Conservation (phyloP, 2,797 vertebrate genomes). For the Syngnathus rostellatus region DNA sequence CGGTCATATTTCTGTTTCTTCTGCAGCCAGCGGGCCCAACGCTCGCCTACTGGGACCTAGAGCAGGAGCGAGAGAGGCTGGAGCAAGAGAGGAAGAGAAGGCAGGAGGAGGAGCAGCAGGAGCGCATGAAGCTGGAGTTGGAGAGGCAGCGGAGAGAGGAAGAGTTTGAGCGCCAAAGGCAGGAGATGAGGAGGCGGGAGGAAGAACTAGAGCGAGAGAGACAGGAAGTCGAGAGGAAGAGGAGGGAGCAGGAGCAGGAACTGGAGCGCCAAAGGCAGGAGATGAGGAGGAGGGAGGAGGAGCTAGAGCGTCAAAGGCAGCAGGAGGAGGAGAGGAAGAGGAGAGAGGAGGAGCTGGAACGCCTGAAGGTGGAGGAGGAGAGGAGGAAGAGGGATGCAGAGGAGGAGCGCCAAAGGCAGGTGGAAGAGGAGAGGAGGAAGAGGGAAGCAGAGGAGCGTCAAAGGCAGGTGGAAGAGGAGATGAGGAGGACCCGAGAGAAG, state of each 20-base stretch:
- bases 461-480: slow-evolving; percentile 14
- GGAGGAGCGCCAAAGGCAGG: slow-evolving; percentile 31
- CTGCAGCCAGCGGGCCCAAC: neutral
- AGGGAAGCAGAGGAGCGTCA: slow-evolving; percentile 3
- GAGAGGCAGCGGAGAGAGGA: slow-evolving; percentile 24
- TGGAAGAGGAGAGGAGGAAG: slow-evolving; percentile 20
- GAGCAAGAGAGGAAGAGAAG: neutral
- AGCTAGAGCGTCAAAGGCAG: slow-evolving; percentile 38
- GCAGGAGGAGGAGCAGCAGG: neutral
- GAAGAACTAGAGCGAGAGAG: neutral
- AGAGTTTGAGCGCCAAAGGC: slow-evolving; percentile 1
- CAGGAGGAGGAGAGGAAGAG: slow-evolving; percentile 44
- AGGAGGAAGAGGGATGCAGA: slow-evolving; percentile 16
- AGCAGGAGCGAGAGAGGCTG: neutral
- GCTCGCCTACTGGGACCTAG: neutral
- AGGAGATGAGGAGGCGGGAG: neutral
- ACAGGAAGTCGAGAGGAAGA: neutral
- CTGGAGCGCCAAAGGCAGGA: slow-evolving; percentile 48
- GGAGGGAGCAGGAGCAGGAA: slow-evolving; percentile 1
- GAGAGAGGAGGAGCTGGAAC: slow-evolving; percentile 36
- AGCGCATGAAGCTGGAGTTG: slow-evolving; percentile 52
- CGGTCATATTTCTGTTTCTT: neutral
- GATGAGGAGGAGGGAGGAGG: slow-evolving; percentile 47
- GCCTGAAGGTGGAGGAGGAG: slow-evolving; percentile 39
- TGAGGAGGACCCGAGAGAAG: slow-evolving; percentile 14